Percentiles rank a stretch among this genome's conserved stretches.
Conservation (phyloP, 2,888 invertebrate genomes). For the Conops quadrifasciatus region DNA sequence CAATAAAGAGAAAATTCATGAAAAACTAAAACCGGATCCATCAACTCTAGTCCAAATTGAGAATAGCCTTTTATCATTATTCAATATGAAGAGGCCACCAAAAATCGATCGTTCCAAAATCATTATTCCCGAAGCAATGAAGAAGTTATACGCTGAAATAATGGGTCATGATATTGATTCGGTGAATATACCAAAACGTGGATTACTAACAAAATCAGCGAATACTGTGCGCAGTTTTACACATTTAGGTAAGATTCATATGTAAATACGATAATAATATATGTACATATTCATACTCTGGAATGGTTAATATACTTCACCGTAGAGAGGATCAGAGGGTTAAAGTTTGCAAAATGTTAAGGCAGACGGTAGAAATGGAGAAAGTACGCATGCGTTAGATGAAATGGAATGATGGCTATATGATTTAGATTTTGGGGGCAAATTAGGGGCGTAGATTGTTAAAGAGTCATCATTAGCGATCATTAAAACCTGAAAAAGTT, state of each 20-base stretch:
- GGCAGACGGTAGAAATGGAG: too few species aligned
- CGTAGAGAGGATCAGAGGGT: too few species aligned
- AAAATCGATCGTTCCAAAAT: constrained; percentile 66
- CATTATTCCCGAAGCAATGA: constrained; percentile 79
- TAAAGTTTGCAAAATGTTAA: too few species aligned
- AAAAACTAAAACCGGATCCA: constrained; percentile 62
- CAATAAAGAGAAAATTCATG: constrained; percentile 57
- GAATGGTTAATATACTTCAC: too few species aligned
- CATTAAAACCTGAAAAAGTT: too few species aligned
- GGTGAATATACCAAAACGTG: constrained; percentile 73
- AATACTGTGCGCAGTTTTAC: constrained; percentile 87
- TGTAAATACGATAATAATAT: neutral
- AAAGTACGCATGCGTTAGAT: too few species aligned
- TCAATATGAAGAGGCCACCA: constrained; percentile 65
- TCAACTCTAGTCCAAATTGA: constrained; percentile 66
- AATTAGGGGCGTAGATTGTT: too few species aligned
- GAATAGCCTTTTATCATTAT: constrained; percentile 63
- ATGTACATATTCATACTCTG: too few species aligned
- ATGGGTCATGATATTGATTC: constrained; percentile 73
- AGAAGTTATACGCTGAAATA: constrained; percentile 78
- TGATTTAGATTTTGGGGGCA: too few species aligned
- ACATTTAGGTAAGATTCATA: constrained; percentile 79
- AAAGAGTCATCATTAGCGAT: too few species aligned
- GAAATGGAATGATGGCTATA: too few species aligned
- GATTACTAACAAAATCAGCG: constrained; percentile 76